Conservation (phyloP, 1,140 invertebrate genomes). For the Drosophila quadrilineata region DNA sequence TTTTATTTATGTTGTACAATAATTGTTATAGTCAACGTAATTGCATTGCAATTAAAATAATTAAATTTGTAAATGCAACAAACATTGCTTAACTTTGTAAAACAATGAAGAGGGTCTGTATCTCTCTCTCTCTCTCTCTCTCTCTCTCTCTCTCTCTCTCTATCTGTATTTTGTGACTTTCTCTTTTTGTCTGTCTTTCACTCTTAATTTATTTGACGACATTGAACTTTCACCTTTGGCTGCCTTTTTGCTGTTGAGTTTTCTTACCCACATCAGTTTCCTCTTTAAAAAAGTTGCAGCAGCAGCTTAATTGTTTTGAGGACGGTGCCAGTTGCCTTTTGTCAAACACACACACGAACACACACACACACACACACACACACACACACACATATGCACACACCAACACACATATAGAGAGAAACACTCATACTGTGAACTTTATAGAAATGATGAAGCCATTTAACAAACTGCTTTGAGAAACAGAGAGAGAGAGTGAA, state of each 20-base stretch:
- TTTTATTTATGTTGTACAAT: slow-evolving; percentile 27
- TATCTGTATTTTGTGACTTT: no score
- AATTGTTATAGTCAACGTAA: slow-evolving; percentile 59
- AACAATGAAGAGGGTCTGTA: no score
- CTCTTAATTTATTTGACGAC: slow-evolving; percentile 31
- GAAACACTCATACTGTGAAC: no score
- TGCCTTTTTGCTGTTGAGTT: background rate
- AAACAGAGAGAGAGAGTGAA: no score
- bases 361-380: no score
- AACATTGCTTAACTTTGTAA: slow-evolving; percentile 6
- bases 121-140: no score
- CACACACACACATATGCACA: no score
- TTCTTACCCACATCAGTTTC: background rate
- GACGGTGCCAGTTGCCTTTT: slow-evolving; percentile 13
- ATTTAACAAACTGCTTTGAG: no score
- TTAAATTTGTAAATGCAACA: slow-evolving; percentile 51
- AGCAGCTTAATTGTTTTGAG: slow-evolving; percentile 61
- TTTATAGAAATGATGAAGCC: slow-evolving; percentile 73
- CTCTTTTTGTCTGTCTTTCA: no score
- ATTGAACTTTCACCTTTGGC: slow-evolving; percentile 58
- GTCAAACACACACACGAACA: slow-evolving; percentile 16
- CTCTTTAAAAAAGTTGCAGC: slow-evolving; percentile 16
- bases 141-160: no score
- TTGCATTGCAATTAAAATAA: slow-evolving; percentile 77
- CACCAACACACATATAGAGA: no score